Evolutionary conservation across 1,140 invertebrate species (phyloP), one percentile per base, ranked within the genome.

Genomic region (Piezodorus guildinii): DNA sequence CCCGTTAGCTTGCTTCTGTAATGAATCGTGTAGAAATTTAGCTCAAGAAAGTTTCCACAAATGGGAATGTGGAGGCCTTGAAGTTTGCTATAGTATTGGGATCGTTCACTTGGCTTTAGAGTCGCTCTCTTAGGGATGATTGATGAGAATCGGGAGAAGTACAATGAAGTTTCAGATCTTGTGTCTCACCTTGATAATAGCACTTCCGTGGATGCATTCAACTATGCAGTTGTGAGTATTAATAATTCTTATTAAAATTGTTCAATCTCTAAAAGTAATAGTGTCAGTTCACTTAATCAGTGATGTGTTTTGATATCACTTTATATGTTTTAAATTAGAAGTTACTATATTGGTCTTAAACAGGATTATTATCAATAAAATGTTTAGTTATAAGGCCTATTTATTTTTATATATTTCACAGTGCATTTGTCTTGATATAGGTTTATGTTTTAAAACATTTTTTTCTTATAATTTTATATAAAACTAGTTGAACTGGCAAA

Each of bases 71-170:
- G 71, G 74, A 54, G 79, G 80, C 68, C 77, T 84, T 43, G 74
- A 77, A 39, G 73, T 86, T 62, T 82, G 85, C 73, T 74, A 78
- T 44, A 80, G 81, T 58, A 79, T 90, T 56, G 90, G 90, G 10
- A 85, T 90, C 67, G 86, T 83, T 30, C 86, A 90, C 74, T 77
- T 90, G 56, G 85, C 83, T 62, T 71, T 88, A 43, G 85, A 75
- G 79, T 82, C 51, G 17, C 19, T 69, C 6, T 69, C 16, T 19
- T 52, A 14, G 17, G 23, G 69, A 5, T 69, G 16, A 25, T 52
- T n/a, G 27, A 56, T 6, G 45, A 65, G 14, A 60, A 65, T 5
- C 34, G 16, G 52, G 66, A 66, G 14, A 58, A 51, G 23, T 70
- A 66, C 25, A 49, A 62, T 14, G 19, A 80, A 44, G 81, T 86